These are phyloP conservation scores for Megalops atlanticus DNA, from an alignment of 2,113 vertebrate species.

Conservation along the genomic window DNA sequence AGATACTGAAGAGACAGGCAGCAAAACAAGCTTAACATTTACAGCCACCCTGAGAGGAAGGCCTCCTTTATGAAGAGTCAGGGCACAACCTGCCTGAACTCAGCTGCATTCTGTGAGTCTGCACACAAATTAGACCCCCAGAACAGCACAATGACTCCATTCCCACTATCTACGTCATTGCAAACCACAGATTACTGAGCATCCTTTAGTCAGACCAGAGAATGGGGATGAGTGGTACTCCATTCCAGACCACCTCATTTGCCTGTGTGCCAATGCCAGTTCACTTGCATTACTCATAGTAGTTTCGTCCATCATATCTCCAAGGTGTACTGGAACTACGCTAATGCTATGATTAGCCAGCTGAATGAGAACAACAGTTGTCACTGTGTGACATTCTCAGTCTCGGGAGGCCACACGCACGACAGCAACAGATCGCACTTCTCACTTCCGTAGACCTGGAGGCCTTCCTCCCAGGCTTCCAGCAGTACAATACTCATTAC, in stretches of 20 bases:
- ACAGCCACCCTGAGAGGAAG: not conserved
- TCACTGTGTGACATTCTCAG: not conserved
- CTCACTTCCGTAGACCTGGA: too few species aligned
- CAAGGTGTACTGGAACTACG: too few species aligned
- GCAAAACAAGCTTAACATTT: too few species aligned
- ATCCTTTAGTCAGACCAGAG: not conserved
- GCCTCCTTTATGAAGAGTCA: not conserved
- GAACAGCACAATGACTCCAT: not conserved
- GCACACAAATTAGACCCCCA: not conserved
- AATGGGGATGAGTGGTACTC: not conserved
- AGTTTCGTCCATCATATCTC: not conserved
- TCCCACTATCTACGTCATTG: not conserved
- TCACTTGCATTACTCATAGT: not conserved
- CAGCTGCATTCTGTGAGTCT: not conserved
- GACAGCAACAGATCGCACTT: not conserved
- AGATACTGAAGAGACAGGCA: not conserved
- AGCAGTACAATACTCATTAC: not conserved
- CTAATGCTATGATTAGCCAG: not conserved
- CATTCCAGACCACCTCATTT: not conserved
- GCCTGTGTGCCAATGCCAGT: not conserved
- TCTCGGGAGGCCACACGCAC: not conserved
- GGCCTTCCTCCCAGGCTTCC: not conserved
- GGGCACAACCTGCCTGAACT: not conserved
- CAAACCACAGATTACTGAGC: not conserved
- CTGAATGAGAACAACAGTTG: too few species aligned